A percentile compares a stretch with the other conserved stretches of the same genome.
Conservation (phyloP, 2,888 invertebrate genomes). For the Ectropis crepuscularia region DNA sequence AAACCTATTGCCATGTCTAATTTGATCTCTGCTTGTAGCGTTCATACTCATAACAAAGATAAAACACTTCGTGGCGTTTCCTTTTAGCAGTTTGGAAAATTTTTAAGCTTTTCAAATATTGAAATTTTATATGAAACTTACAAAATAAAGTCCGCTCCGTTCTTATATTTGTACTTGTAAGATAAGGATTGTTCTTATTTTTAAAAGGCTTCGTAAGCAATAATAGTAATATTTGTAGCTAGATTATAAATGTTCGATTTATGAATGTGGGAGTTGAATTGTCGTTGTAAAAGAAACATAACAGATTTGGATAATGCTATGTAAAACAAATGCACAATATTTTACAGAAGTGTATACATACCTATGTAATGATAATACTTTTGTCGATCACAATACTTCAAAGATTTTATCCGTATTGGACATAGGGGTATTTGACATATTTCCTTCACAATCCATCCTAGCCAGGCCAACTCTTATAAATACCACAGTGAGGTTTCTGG, state of each 20-base stretch:
- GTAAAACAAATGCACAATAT: constrained; percentile 12
- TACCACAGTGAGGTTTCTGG: no score
- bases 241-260: constrained; percentile 58
- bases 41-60: constrained; percentile 53
- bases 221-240: constrained; percentile 62
- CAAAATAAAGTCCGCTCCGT: constrained; percentile 62
- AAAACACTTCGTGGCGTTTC: constrained; percentile 49
- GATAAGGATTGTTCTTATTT: constrained; percentile 64
- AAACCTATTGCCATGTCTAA: constrained; percentile 72
- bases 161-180: constrained; percentile 63
- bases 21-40: constrained; percentile 80
- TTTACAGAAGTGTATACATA: constrained; percentile 9
- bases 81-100: constrained; percentile 65
- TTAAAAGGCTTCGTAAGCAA: constrained; percentile 65
- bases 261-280: constrained; percentile 53
- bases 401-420: no score
- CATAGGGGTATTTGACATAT: no score
- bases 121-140: constrained; percentile 58
- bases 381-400: no score
- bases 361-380: no score
- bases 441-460: no score
- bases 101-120: constrained; percentile 58
- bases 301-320: constrained; percentile 6
- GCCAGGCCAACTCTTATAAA: no score
- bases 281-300: constrained; percentile 42